These are phyloP conservation scores for Drosophila sordidapex DNA, from an alignment of 2,888 invertebrate genomes.

Conservation along the genomic window DNA sequence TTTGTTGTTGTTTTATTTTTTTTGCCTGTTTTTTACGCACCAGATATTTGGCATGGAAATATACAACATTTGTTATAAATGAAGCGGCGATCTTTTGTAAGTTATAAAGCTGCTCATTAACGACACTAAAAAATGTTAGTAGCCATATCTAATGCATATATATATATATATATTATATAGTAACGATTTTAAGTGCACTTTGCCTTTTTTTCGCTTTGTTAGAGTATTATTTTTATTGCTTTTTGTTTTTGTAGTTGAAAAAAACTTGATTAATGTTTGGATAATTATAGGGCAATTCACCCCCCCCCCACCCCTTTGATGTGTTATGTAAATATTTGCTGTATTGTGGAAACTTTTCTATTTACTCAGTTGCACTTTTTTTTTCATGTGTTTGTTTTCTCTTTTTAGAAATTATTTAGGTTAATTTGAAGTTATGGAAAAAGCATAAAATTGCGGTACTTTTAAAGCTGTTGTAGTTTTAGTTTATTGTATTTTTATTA, in stretches of 20 bases:
- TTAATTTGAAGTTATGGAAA: not conserved
- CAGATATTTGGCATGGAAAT: slow-evolving; percentile 45
- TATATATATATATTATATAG: slow-evolving; percentile 4
- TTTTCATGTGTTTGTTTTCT: not conserved
- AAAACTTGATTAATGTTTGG: slow-evolving; percentile 27
- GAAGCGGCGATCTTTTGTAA: slow-evolving; percentile 39
- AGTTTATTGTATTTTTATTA: not conserved
- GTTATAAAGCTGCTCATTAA: slow-evolving; percentile 34
- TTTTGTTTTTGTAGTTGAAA: slow-evolving; percentile 1
- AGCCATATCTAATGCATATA: not conserved
- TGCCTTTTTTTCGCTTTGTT: not conserved
- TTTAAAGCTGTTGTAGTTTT: not conserved
- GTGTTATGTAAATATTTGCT: slow-evolving; percentile 26
- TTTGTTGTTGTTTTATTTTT: slow-evolving; percentile 30
- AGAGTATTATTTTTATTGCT: slow-evolving; percentile 7
- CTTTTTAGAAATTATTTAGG: not conserved
- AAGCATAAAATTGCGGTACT: not conserved
- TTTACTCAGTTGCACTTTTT: slow-evolving; percentile 9
- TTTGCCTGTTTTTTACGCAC: slow-evolving; percentile 58
- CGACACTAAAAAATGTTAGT: slow-evolving; percentile 1
- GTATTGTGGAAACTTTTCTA: slow-evolving; percentile 7
- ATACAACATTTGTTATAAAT: slow-evolving; percentile 42
- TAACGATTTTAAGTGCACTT: slow-evolving; percentile 23
- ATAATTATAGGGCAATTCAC: slow-evolving; percentile 22
- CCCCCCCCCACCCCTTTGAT: not conserved